phyloP scores from a whole-genome alignment of 2,888 invertebrate genomes.

The Acleris sparsana region DNA sequence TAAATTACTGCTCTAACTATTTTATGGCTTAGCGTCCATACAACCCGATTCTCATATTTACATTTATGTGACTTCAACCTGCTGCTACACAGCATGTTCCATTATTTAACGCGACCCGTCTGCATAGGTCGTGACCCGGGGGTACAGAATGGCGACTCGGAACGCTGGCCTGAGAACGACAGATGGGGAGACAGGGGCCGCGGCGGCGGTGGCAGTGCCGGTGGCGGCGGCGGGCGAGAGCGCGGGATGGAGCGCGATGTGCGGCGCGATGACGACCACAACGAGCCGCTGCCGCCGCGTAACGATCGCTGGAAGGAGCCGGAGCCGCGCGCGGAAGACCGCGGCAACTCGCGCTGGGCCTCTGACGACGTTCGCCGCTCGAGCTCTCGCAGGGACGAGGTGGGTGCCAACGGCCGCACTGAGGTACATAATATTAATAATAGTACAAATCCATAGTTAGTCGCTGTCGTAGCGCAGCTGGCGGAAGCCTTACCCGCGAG shows the following conservation, averaged over 20 bases:
- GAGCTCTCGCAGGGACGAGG: conserved; percentile 75
- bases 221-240: conserved; percentile 52
- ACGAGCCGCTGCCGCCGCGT: conserved; percentile 74
- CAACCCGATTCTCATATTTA: too few relatives aligned
- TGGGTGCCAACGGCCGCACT: conserved; percentile 32
- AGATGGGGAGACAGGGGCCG: conserved; percentile 54
- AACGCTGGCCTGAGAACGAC: conserved; percentile 72
- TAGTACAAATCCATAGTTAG: too few relatives aligned
- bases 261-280: conserved; percentile 60
- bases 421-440: conserved; percentile 1
- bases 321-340: conserved; percentile 71
- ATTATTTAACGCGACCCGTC: not conserved
- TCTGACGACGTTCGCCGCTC: conserved; percentile 78
- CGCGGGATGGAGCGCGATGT: conserved; percentile 59
- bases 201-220: conserved; percentile 40
- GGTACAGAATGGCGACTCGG: conserved; percentile 80
- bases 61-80: too few relatives aligned
- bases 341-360: conserved; percentile 70
- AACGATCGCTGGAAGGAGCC: conserved; percentile 87
- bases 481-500: too few relatives aligned
- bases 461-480: too few relatives aligned
- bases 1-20: too few relatives aligned
- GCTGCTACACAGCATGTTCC: too few relatives aligned
- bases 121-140: conserved; percentile 72
- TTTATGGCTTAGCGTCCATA: too few relatives aligned